Base-by-base conservation (phyloP, 2,888 invertebrate genomes). In the Sipunculus nudus region DNA sequence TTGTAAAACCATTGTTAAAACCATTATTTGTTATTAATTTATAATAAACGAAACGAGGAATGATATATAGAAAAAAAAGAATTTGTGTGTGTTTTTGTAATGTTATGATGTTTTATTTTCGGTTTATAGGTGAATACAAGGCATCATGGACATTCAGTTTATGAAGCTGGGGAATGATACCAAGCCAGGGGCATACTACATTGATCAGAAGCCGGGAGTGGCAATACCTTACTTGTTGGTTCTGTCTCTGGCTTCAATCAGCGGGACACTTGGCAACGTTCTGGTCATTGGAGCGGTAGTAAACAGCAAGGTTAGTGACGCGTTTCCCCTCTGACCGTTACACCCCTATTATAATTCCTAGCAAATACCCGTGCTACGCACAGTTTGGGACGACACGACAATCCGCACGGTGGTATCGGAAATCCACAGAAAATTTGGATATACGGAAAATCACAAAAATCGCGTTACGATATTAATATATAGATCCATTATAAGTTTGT, bases 261-360 rank as follows among this genome's bases (percentile, higher is more conserved):
- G 54, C 32, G 54, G 54, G 6, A 45, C 54, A 1, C 23, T 29
- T 3, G 54, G 54, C 2, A 54, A 54, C 46, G 25, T 43, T 21
- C 46, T 54, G 19, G 41, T 54, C 38, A 54, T 54, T 16, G 54
- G 46, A 26, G 35, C 54, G 21, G 54, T 54, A 2, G 13, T 54
- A 2, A 46, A 35, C 13, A 46, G 46, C 31, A 54, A 45, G 54
- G 54, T 54, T 46, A 52, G 38, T 29, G n/a, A n/a, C n/a, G n/a
- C n/a, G n/a, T n/a, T 16, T n/a, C 38, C 38, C 38, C n/a, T n/a
- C 38, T n/a, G 13, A 38, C 13, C 13, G n/a, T 38, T 16, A n/a
- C 13, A 13, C 38, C 38, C 38, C 38, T 38, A 16, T 38, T 13
- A n/a, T n/a, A n/a, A n/a, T n/a, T n/a, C n/a, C n/a, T n/a, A n/a